Base-by-base conservation (phyloP, 2,888 invertebrate genomes). In the Phasia obesa region DNA sequence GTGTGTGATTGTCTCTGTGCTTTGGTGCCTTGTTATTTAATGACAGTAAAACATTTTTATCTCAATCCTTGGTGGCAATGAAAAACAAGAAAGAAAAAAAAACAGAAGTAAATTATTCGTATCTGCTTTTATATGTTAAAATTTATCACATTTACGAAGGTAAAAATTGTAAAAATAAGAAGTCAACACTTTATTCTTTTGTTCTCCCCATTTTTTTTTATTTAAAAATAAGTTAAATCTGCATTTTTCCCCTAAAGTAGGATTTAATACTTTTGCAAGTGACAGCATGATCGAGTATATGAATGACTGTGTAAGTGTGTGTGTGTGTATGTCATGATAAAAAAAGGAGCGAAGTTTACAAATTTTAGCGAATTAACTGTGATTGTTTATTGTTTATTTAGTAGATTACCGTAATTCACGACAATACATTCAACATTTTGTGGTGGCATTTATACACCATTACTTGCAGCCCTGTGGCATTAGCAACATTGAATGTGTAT, bases 321-420 rank as follows among this genome's bases (percentile, higher is more conserved):
- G 25, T 69, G n/a, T n/a, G n/a, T 15, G 17, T 49, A 4, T 19
- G 49, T 1, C 31, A 15, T n/a, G 49, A 23, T 5, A 35, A 79
- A 42, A 47, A 42, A 70, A 27, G 9, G 17, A 73, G 49, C 49
- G 62, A 81, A 73, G 62, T 59, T 74, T 62, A 69, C 49, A 69
- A 74, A 74, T 74, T 77, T 31, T 57, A 11, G 21, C 17, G 77
- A 51, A 82, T 82, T 82, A 74, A 64, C 73, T 64, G 73, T 44
- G 67, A 74, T 64, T 64, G 81, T 65, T 73, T 69, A 67, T 73
- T 70, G 59, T 82, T 69, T 73, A 78, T 77, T 77, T 57, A 62
- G n/a, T 35, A 60, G 57, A 62, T 70, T 71, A 75, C 57, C 51
- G 44, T 69, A 55, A 67, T 69, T 51, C 35, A 35, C 42, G 35